These are phyloP conservation scores for Centrocercus urophasianus DNA, from an alignment of 2,113 vertebrate genomes.

Conservation along the genomic window DNA sequence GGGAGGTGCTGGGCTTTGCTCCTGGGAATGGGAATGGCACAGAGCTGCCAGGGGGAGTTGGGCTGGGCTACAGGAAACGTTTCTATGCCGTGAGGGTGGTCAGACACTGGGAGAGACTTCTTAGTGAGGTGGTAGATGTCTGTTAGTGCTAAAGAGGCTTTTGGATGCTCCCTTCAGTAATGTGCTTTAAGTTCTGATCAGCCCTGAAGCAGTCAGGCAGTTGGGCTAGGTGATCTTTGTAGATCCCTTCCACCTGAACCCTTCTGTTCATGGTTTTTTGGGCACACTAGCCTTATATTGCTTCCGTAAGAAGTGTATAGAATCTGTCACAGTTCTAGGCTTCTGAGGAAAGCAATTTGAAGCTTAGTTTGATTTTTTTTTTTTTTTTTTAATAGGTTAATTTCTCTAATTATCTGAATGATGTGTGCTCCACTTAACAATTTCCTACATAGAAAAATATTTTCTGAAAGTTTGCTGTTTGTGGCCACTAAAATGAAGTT, in stretches of 20 bases:
- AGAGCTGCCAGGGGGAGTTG: background rate
- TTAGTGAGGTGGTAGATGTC: background rate
- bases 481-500: background rate
- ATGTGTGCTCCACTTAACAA: background rate
- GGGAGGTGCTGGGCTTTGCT: background rate
- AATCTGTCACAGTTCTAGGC: background rate
- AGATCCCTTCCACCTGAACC: background rate
- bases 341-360: background rate
- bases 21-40: background rate
- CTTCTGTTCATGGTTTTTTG: background rate
- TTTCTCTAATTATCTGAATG: background rate
- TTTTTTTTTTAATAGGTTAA: background rate
- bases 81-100: background rate
- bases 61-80: background rate
- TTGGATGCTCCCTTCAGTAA: background rate
- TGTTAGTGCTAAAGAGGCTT: background rate
- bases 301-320: background rate
- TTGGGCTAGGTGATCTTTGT: background rate
- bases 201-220: background rate
- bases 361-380: background rate
- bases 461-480: background rate
- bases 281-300: background rate
- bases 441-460: background rate
- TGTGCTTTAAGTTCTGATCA: background rate
- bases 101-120: background rate